Evolutionary conservation across 2,888 invertebrate genomes (phyloP).

Genomic region (Idaea aversata): DNA sequence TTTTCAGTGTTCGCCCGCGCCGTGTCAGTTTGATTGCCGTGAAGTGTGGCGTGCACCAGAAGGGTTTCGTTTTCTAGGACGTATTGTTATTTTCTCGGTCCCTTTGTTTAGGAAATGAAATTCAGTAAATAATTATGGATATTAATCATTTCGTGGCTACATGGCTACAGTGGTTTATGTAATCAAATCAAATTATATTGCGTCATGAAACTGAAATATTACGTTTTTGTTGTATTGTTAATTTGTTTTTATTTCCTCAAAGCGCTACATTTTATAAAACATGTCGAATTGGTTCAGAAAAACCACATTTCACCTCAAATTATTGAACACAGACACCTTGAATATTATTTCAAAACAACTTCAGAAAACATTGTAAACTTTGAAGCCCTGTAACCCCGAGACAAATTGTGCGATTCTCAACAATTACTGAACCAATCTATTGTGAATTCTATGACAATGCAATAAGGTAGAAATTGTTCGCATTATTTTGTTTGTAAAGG

Average conservation of each 20-base stretch:
- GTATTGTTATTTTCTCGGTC: conserved; percentile 37
- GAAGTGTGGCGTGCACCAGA: conserved; percentile 45
- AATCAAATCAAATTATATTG: conserved; percentile 8
- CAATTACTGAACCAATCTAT: conserved; percentile 9
- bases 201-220: neutral
- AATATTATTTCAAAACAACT: conserved; percentile 15
- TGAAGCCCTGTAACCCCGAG: conserved; percentile 26
- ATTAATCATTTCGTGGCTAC: conserved; percentile 40
- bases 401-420: conserved; percentile 26
- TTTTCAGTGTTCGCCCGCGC: conserved; percentile 7
- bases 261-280: neutral
- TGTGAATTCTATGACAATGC: conserved; percentile 20
- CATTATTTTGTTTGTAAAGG: conserved; percentile 39
- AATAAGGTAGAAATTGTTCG: conserved; percentile 24
- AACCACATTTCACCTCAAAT: neutral
- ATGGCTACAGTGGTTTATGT: conserved; percentile 13
- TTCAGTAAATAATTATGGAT: conserved; percentile 37
- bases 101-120: conserved; percentile 48
- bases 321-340: conserved; percentile 12
- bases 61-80: conserved; percentile 39
- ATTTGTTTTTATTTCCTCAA: neutral
- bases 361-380: conserved; percentile 24
- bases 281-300: neutral
- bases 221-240: neutral
- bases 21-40: conserved; percentile 37